phyloP scores from a whole-genome alignment of 2,888 invertebrate genomes.

The Apotomis turbidana region DNA sequence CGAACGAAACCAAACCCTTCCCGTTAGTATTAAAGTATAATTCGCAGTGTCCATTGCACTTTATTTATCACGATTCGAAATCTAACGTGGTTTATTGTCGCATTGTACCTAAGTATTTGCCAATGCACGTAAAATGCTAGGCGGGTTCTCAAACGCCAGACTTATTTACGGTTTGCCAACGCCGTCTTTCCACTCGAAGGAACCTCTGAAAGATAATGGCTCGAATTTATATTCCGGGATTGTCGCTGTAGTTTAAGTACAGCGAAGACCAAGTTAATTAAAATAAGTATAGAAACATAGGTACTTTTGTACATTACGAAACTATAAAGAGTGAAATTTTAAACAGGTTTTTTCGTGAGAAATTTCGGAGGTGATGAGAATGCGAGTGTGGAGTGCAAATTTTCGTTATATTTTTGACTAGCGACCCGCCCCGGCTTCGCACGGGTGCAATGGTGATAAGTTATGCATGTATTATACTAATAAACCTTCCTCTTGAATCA shows the following conservation, averaged over 20 bases:
- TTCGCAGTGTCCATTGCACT: constrained; percentile 61
- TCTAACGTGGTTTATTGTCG: constrained; percentile 70
- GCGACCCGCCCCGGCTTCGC: too few relatives aligned
- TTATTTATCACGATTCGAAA: constrained; percentile 68
- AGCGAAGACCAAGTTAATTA: background rate
- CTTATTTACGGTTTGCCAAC: constrained; percentile 76
- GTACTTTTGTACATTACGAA: too few relatives aligned
- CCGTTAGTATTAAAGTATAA: constrained; percentile 65
- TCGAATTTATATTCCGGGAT: constrained; percentile 43
- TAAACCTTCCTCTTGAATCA: too few relatives aligned
- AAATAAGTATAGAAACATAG: too few relatives aligned
- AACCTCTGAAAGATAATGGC: constrained; percentile 45
- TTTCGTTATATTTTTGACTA: too few relatives aligned
- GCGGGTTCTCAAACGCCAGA: constrained; percentile 78
- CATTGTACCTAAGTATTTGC: constrained; percentile 82
- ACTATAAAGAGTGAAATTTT: too few relatives aligned
- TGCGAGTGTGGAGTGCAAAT: too few relatives aligned
- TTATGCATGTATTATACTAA: too few relatives aligned
- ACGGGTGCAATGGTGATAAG: too few relatives aligned
- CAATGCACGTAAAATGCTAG: constrained; percentile 81
- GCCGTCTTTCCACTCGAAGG: constrained; percentile 46
- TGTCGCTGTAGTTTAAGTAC: constrained; percentile 19
- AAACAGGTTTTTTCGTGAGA: too few relatives aligned
- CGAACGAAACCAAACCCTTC: constrained; percentile 65
- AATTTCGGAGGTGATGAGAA: too few relatives aligned